Conservation (phyloP, 2,113 vertebrate species). For the Apteryx owenii region DNA sequence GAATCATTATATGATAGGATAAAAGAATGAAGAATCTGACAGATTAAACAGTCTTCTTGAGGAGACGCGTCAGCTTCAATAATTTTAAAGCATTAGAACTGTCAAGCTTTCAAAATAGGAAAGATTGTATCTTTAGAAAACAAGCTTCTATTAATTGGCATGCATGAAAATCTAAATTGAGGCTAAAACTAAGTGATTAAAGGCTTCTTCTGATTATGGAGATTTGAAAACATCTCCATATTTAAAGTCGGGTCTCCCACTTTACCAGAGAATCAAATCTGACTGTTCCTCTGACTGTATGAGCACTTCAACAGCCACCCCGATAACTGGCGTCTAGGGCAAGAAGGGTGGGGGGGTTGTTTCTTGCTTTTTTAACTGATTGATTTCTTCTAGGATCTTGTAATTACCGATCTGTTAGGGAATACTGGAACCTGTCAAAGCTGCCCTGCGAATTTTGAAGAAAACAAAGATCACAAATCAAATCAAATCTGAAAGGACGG, state of each 20-base stretch:
- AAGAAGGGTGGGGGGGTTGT: no score
- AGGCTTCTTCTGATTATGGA: not conserved
- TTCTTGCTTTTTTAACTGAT: fast-evolving
- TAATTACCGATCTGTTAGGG: fast-evolving
- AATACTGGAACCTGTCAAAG: not conserved
- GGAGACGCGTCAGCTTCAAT: constrained; percentile 36
- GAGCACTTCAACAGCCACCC: not conserved
- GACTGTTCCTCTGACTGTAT: fast-evolving
- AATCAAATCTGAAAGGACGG: not conserved
- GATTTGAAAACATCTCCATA: not conserved
- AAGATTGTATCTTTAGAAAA: constrained; percentile 51
- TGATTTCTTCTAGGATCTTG: fast-evolving
- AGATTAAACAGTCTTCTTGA: constrained; percentile 43
- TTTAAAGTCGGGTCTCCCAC: fast-evolving
- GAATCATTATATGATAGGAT: constrained; percentile 34
- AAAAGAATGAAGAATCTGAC: constrained; percentile 41
- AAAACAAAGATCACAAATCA: not conserved
- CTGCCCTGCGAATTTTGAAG: not conserved
- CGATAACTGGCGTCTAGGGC: fast-evolving
- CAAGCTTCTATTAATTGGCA: constrained; percentile 53
- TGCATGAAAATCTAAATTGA: not conserved
- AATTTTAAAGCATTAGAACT: constrained; percentile 39
- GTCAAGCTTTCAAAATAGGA: constrained; percentile 58
- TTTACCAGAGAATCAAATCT: not conserved
- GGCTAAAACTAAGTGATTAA: not conserved